Conservation (phyloP, 2,113 vertebrate species). For the Stictonetta naevosa region DNA sequence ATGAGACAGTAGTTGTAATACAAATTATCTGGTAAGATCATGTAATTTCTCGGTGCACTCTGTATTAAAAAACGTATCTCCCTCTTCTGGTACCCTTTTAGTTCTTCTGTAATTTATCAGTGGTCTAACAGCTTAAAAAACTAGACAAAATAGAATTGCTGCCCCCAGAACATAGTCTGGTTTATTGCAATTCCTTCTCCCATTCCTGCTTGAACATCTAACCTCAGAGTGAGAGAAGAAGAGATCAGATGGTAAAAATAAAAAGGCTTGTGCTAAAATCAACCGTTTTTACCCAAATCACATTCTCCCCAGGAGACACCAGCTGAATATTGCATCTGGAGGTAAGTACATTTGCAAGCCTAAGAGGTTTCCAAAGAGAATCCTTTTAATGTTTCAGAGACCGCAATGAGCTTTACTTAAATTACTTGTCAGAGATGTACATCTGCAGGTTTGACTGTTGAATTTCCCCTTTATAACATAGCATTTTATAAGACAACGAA, state of each 20-base stretch:
- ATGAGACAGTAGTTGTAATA: neutral
- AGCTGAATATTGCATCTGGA: neutral
- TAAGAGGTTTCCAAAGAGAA: neutral
- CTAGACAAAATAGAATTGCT: neutral
- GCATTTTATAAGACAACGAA: neutral
- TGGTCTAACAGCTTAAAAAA: neutral
- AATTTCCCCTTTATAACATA: neutral
- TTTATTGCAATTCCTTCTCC: neutral
- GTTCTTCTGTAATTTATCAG: neutral
- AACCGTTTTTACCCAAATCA: neutral
- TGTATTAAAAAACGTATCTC: neutral
- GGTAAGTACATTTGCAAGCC: neutral
- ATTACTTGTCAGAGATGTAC: neutral
- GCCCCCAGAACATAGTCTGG: neutral
- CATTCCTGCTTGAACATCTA: neutral
- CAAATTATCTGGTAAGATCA: neutral
- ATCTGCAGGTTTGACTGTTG: neutral
- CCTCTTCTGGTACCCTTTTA: neutral
- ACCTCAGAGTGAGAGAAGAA: neutral
- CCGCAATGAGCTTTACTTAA: neutral
- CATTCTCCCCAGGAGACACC: neutral
- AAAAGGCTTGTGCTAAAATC: neutral
- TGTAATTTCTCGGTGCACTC: neutral
- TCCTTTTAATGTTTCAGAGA: constrained; percentile 11
- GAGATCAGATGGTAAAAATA: neutral